phyloP scores from a whole-genome alignment of 2,113 vertebrate genomes.

The Theristicus caerulescens region DNA sequence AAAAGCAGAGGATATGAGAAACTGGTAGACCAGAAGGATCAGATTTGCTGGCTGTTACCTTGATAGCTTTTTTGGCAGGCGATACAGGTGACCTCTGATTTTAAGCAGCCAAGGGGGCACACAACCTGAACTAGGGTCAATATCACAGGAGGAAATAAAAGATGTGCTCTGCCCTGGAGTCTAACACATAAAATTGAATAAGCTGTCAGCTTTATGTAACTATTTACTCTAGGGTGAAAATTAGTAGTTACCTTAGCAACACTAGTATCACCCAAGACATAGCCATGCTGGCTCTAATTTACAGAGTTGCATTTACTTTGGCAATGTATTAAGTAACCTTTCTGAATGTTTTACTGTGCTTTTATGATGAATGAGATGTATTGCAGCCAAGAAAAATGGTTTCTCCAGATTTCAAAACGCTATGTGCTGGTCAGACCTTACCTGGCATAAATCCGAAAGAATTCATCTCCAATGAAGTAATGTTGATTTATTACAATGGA shows the following conservation, averaged over 20 bases:
- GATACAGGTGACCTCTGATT: slow-evolving; percentile 45
- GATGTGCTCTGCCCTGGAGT: slow-evolving; percentile 43
- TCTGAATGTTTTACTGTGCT: slow-evolving; percentile 20
- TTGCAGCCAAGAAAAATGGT: slow-evolving; percentile 5
- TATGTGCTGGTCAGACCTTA: neutral
- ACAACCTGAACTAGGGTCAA: slow-evolving; percentile 5
- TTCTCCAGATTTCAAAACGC: neutral
- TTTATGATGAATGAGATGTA: neutral
- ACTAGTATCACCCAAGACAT: slow-evolving; percentile 36
- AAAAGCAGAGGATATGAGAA: slow-evolving; percentile 57
- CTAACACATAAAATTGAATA: slow-evolving; percentile 69
- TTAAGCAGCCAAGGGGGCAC: slow-evolving; percentile 14
- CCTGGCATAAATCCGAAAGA: slow-evolving; percentile 2
- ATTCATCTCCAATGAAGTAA: neutral
- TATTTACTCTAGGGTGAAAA: slow-evolving; percentile 72
- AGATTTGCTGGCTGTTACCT: slow-evolving; percentile 58
- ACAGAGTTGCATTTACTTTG: slow-evolving; percentile 41
- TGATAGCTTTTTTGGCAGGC: slow-evolving; percentile 48
- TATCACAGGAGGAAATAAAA: slow-evolving; percentile 59
- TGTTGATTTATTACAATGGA: slow-evolving; percentile 20
- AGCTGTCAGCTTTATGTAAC: slow-evolving; percentile 64
- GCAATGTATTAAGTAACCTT: slow-evolving; percentile 36
- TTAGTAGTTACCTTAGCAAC: slow-evolving; percentile 77
- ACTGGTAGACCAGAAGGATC: slow-evolving; percentile 55
- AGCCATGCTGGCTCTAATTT: slow-evolving; percentile 57